Evolutionary conservation across 2,113 vertebrate species (phyloP), one percentile per base, ranked within the genome.

Genomic region (Boleophthalmus pectinirostris): DNA sequence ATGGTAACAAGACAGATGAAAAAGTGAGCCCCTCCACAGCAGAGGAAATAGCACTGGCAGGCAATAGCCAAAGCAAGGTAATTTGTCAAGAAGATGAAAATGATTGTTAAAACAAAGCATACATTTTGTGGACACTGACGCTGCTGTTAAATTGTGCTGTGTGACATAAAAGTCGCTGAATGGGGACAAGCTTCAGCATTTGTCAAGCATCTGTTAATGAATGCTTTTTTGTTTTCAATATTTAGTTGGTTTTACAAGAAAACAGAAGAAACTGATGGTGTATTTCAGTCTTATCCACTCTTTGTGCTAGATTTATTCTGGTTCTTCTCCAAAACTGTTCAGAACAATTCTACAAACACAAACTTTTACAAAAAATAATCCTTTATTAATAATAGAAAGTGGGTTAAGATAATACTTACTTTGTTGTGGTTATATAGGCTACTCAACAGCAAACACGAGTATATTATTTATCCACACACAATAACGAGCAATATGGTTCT

Each of bases 121-220:
- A 84, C 85, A 83, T 90, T 87, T 83, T 82, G 78, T 73, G 82
- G 83, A 86, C 89, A 75, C 57, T 70, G 83, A 87, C 83, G 72
- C 58, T 12, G 72, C 82, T 77, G 65, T 91, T 87, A 87, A 89
- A 91, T 77, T 74, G 47, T 70, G 82, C 85, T 86, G 89, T 84
- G 72, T 86, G 86, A 86, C 85, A 83, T 88, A 83, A 91, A 91
- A 91, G 89, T 79, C 57, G 82, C 86, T 87, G 90, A 91, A 90
- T 88, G 83, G 87, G 87, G 77, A 57, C 77, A 76, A 85, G 81
- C 35, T 75, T 69, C 58, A 77, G 72, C 79, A 87, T 88, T 85
- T 90, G 83, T 90, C 85, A 84, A 74, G 88, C 82, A 57, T 70
- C 71, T 75, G 68, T 47, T 82, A 82, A 91, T 91, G 83, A 78